phyloP scores from a whole-genome alignment of 2,888 invertebrate genomes.

The Aromia moschata region DNA sequence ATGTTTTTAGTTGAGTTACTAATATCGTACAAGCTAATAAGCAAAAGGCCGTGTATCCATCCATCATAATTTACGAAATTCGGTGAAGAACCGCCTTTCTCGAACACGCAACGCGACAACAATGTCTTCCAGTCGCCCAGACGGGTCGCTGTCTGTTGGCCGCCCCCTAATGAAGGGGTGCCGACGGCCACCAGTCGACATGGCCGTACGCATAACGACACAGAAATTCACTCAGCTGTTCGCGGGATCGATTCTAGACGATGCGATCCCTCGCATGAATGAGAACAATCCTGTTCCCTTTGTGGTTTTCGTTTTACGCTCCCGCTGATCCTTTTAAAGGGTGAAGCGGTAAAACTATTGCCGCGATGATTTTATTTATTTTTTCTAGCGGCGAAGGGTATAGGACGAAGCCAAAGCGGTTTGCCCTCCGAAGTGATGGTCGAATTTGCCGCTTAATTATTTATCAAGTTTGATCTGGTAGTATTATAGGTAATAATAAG shows the following conservation, averaged over 20 bases:
- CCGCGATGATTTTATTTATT: constrained; percentile 14
- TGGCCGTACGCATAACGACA: constrained; percentile 45
- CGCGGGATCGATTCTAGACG: constrained; percentile 49
- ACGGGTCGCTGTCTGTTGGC: constrained; percentile 14
- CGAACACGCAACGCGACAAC: constrained; percentile 42
- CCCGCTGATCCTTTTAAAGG: constrained; percentile 48
- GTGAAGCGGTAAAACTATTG: constrained; percentile 30
- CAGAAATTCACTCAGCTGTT: constrained; percentile 52
- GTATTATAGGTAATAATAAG: too few species aligned
- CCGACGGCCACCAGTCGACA: constrained; percentile 29
- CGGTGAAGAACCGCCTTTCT: constrained; percentile 40
- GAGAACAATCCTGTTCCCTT: constrained; percentile 48
- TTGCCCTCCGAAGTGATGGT: too few species aligned
- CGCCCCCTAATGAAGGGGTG: background rate
- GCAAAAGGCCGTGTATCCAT: constrained; percentile 45
- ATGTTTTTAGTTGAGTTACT: constrained; percentile 36
- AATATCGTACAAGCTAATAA: constrained; percentile 45
- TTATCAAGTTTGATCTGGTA: too few species aligned
- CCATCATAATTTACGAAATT: constrained; percentile 50
- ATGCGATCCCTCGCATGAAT: constrained; percentile 48
- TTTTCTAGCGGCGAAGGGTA: background rate
- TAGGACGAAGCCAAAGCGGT: too few species aligned
- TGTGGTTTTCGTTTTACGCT: constrained; percentile 50
- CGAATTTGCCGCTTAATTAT: too few species aligned
- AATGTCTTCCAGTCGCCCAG: constrained; percentile 35